A percentile compares a stretch with the other conserved stretches of the same genome.
Conservation (phyloP, 2,113 vertebrate species). For the Elanoides forficatus region DNA sequence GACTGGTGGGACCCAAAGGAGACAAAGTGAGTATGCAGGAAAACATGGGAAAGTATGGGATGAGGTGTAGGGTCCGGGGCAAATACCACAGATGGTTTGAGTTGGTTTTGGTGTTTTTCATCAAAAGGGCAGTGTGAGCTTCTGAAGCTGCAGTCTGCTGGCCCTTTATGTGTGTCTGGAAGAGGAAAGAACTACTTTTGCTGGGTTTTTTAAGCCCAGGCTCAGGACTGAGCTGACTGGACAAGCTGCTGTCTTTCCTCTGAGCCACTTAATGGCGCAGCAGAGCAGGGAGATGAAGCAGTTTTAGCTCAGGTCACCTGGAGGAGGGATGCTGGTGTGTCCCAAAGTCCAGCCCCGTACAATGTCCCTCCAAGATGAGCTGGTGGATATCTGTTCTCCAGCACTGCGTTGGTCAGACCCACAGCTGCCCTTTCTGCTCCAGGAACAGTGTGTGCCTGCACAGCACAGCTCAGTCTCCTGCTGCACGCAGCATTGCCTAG, state of each 20-base stretch:
- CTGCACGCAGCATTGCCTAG: background rate
- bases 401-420: rapidly evolving
- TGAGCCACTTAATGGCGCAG: background rate
- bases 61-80: background rate
- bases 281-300: background rate
- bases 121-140: background rate
- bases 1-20: constrained; percentile 82
- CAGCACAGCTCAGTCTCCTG: rapidly evolving
- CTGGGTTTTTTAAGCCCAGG: background rate
- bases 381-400: background rate
- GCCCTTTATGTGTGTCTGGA: background rate
- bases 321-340: background rate
- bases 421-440: background rate
- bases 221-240: background rate
- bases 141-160: background rate
- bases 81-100: rapidly evolving
- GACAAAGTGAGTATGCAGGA: constrained; percentile 74
- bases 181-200: background rate
- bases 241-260: background rate
- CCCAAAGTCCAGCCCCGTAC: background rate
- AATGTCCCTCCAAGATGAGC: too few species aligned
- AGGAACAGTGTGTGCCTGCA: background rate
- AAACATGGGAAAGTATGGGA: rapidly evolving
- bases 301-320: background rate
- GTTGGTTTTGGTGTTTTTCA: background rate